Percentiles rank a stretch among this genome's conserved stretches.
Conservation (phyloP, 2,888 invertebrate genomes). For the Deilephila porcellus region DNA sequence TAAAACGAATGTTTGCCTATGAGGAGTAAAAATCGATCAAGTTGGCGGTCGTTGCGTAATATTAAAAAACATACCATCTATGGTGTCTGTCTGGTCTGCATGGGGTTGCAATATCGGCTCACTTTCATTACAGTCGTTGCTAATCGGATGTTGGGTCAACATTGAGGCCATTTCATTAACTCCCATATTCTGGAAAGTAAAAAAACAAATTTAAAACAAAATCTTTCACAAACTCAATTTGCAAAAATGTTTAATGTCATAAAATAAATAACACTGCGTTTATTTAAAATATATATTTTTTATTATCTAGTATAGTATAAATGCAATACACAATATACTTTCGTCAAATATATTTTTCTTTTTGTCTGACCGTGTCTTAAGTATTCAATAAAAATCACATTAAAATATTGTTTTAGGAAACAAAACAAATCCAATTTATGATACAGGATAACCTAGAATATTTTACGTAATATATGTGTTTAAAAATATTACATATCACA, state of each 20-base stretch:
- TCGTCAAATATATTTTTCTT: neutral
- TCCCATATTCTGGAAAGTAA: constrained; percentile 83
- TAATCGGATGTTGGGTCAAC: constrained; percentile 85
- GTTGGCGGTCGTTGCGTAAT: constrained; percentile 43
- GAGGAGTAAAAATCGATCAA: constrained; percentile 17
- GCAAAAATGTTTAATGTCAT: neutral
- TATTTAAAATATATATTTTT: neutral
- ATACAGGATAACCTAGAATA: neutral
- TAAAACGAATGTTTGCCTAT: constrained; percentile 11
- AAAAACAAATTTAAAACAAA: neutral
- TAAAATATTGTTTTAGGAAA: neutral
- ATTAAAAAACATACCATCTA: constrained; percentile 87
- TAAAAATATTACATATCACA: constrained; percentile 10
- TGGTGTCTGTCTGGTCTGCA: constrained; percentile 89
- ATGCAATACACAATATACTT: constrained; percentile 12
- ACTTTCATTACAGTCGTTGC: constrained; percentile 85
- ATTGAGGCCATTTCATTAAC: constrained; percentile 87
- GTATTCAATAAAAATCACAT: neutral
- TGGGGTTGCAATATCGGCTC: constrained; percentile 86
- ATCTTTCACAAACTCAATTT: neutral
- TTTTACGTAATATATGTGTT: neutral
- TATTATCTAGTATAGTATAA: constrained; percentile 9
- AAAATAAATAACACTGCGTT: constrained; percentile 13
- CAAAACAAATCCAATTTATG: neutral
- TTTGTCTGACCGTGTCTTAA: neutral